A percentile compares a stretch with the other conserved stretches of the same genome.
These are phyloP conservation scores for Oscheius sp. DNA, from an alignment of 2,888 invertebrate genomes.

Conservation along the genomic window DNA sequence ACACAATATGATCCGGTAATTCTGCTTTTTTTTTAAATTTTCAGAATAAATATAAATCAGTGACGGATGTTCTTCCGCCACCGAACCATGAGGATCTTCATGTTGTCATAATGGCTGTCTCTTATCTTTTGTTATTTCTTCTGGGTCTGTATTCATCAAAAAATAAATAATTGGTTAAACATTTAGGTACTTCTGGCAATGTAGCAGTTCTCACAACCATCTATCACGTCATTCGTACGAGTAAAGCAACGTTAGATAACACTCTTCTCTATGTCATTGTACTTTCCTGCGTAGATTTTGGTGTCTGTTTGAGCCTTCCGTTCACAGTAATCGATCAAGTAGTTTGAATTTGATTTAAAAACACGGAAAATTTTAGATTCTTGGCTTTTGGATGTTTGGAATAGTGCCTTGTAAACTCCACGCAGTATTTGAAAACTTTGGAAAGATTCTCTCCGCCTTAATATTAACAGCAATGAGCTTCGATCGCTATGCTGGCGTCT, in stretches of 20 bases:
- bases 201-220: conserved; percentile 67
- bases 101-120: conserved; percentile 68
- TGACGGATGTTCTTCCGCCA: conserved; percentile 66
- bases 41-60: conserved; percentile 37
- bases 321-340: conserved; percentile 69
- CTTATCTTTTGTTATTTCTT: conserved; percentile 65
- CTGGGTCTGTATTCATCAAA: conserved; percentile 41
- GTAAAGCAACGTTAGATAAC: conserved; percentile 61
- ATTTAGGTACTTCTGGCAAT: conserved; percentile 65
- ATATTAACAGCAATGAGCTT: conserved; percentile 66
- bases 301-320: conserved; percentile 66
- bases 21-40: background rate
- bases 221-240: conserved; percentile 59
- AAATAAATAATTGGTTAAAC: background rate
- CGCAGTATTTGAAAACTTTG: conserved; percentile 68
- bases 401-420: conserved; percentile 66
- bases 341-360: background rate
- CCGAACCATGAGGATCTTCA: conserved; percentile 66
- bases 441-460: conserved; percentile 65
- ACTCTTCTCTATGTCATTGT: conserved; percentile 68
- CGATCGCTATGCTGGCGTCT: conserved; percentile 67
- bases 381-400: conserved; percentile 70
- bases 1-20: conserved; percentile 24
- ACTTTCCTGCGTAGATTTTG: conserved; percentile 68
- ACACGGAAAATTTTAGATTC: conserved; percentile 50